Evolutionary conservation across 1,140 invertebrate species (phyloP).

Genomic region (Micrasema longulum): DNA sequence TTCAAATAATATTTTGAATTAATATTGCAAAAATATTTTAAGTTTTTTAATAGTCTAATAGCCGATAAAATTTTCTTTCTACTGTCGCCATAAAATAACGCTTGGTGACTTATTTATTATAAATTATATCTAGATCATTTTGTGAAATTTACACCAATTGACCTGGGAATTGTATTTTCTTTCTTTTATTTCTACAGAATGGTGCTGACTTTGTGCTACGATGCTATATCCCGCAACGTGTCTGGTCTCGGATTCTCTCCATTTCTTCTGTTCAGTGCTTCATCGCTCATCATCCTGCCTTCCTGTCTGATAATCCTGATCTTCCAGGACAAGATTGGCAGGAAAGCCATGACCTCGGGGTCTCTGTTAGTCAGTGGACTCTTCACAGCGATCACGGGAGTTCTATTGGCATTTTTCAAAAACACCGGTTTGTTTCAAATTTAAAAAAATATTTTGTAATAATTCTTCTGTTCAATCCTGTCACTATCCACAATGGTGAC

Average conservation of each 20-base stretch:
- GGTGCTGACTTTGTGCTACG: slow-evolving; percentile 73
- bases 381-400: slow-evolving; percentile 63
- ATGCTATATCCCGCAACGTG: slow-evolving; percentile 73
- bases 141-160: no score
- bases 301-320: slow-evolving; percentile 70
- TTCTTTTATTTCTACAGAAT: slow-evolving; percentile 60
- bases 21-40: no score
- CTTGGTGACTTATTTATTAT: no score
- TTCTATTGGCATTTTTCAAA: slow-evolving; percentile 58
- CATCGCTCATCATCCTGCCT: slow-evolving; percentile 71
- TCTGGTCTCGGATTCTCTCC: slow-evolving; percentile 70
- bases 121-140: neutral
- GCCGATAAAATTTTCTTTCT: no score
- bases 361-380: slow-evolving; percentile 69
- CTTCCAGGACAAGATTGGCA: slow-evolving; percentile 70
- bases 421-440: no score
- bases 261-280: slow-evolving; percentile 71
- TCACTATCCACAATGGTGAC: no score
- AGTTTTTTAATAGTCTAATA: no score
- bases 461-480: no score
- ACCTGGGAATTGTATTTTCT: no score
- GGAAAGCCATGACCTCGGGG: slow-evolving; percentile 70
- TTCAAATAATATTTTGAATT: no score
- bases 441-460: no score
- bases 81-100: no score